A percentile compares a stretch with the other conserved stretches of the same genome.
Conservation (phyloP, 2,888 invertebrate species). For the Nomada goodeniana region DNA sequence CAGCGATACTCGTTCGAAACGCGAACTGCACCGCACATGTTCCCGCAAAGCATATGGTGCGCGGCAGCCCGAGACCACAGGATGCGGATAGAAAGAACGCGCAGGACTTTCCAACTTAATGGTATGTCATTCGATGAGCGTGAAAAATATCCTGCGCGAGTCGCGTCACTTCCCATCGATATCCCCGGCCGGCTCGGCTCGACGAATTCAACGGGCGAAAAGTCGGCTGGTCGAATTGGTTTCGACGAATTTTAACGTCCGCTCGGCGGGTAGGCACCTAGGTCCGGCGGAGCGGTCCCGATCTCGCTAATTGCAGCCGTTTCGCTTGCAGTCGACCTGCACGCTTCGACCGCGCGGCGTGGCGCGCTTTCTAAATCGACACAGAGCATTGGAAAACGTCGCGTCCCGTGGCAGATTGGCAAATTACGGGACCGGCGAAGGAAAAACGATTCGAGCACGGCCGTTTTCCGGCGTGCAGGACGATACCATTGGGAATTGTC, state of each 20-base stretch:
- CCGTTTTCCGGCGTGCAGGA: not conserved
- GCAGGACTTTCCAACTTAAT: constrained; percentile 48
- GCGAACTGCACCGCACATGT: not conserved
- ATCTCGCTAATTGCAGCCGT: constrained; percentile 62
- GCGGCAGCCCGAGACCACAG: constrained; percentile 18
- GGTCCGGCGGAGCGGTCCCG: constrained; percentile 11
- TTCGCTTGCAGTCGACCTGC: constrained; percentile 45
- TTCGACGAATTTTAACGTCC: constrained; percentile 24
- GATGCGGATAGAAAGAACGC: constrained; percentile 18
- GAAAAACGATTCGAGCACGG: constrained; percentile 14
- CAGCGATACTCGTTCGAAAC: not conserved
- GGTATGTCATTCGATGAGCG: constrained; percentile 8
- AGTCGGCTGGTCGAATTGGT: constrained; percentile 7
- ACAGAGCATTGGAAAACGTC: constrained; percentile 31
- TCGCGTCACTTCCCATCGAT: not conserved
- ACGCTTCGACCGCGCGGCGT: not conserved
- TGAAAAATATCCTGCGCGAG: not conserved
- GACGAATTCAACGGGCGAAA: constrained; percentile 18
- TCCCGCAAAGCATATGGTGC: constrained; percentile 35
- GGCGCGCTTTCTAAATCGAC: constrained; percentile 58
- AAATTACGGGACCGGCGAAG: constrained; percentile 39
- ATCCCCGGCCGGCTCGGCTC: not conserved
- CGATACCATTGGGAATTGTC: not conserved
- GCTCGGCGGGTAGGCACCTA: not conserved
- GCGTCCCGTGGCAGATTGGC: constrained; percentile 25